Percentiles rank a stretch among this genome's conserved stretches.
phyloP scores from a whole-genome alignment of 2,888 invertebrate species.

The Drosophila fulvimacula region DNA sequence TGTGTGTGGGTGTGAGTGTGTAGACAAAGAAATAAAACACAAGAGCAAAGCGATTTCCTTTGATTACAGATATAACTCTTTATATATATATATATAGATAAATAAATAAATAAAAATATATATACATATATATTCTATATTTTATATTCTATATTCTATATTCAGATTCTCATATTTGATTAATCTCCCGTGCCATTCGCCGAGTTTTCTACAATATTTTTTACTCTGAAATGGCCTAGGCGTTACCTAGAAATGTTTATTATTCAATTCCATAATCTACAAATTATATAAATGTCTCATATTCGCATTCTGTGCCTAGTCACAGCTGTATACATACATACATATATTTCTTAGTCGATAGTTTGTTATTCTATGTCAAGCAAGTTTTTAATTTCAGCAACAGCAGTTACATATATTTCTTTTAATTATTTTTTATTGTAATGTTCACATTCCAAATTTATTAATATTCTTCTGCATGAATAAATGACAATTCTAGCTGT shows the following conservation, averaged over 20 bases:
- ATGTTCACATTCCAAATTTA: too few species aligned
- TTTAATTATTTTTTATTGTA: too few species aligned
- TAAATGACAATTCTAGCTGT: neutral
- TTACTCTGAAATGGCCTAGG: neutral
- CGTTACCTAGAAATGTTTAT: neutral
- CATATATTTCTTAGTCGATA: neutral
- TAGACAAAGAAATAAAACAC: neutral
- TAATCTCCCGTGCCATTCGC: neutral
- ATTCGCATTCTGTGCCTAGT: neutral
- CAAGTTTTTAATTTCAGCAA: neutral
- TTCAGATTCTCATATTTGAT: too few species aligned
- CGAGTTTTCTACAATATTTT: neutral
- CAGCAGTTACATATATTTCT: too few species aligned
- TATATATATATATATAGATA: too few species aligned
- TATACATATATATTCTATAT: too few species aligned
- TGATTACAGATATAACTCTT: too few species aligned
- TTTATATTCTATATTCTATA: too few species aligned
- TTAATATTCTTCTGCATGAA: neutral
- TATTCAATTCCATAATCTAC: neutral
- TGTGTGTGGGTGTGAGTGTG: neutral
- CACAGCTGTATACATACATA: neutral
- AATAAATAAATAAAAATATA: too few species aligned
- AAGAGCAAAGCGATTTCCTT: neutral
- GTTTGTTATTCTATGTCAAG: neutral
- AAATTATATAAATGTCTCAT: too few species aligned